These are phyloP conservation scores for Latheticus oryzae DNA, from an alignment of 2,888 invertebrate genomes.

Conservation along the genomic window DNA sequence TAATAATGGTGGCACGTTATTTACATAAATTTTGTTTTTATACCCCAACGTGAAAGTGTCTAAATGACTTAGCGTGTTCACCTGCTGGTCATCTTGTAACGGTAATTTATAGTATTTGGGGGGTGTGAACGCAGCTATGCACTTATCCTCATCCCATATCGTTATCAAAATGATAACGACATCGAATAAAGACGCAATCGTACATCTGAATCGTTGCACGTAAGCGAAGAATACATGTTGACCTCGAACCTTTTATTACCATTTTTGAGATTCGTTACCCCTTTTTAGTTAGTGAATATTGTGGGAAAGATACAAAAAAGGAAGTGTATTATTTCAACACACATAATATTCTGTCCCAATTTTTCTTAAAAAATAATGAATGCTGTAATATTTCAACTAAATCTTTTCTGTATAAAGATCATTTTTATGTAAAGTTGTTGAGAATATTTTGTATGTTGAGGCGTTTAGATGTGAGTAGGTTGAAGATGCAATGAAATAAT, in stretches of 20 bases:
- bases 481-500: too few relatives aligned
- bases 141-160: conserved; percentile 48
- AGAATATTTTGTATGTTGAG: too few relatives aligned
- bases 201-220: conserved; percentile 32
- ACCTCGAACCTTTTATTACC: conserved; percentile 29
- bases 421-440: too few relatives aligned
- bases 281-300: too few relatives aligned
- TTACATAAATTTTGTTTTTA: conserved; percentile 40
- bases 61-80: conserved; percentile 37
- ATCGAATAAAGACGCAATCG: conserved; percentile 50
- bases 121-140: conserved; percentile 52
- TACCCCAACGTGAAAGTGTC: conserved; percentile 36
- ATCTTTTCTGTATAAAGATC: too few relatives aligned
- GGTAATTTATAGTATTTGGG: conserved; percentile 41
- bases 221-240: conserved; percentile 19
- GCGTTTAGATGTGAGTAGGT: too few relatives aligned
- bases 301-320: conserved; percentile 15
- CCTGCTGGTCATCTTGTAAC: conserved; percentile 35
- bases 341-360: background rate
- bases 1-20: conserved; percentile 39
- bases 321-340: background rate
- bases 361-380: too few relatives aligned
- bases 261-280: conserved; percentile 27
- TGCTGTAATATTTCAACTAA: too few relatives aligned
- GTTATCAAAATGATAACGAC: conserved; percentile 51